Conservation (phyloP, 2,888 invertebrate species). For the Agrilus mali region DNA sequence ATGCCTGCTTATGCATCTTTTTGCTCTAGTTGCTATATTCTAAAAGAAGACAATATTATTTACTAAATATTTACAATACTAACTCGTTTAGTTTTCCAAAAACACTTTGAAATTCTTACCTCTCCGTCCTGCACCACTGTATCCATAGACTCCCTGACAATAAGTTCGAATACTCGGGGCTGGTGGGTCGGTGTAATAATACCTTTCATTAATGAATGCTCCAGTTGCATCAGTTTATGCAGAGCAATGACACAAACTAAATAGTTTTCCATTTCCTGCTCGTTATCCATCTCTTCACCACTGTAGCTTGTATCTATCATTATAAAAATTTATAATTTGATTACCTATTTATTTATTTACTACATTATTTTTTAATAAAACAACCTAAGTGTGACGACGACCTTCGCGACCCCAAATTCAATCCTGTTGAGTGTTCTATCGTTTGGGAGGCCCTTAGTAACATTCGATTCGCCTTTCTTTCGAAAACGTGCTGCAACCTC, state of each 20-base stretch:
- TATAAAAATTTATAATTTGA: not conserved
- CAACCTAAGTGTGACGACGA: slow-evolving; percentile 35
- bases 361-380: not conserved
- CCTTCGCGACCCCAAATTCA: slow-evolving; percentile 57
- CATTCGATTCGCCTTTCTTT: slow-evolving; percentile 72
- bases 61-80: no score
- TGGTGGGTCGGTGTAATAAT: slow-evolving; percentile 73
- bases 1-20: slow-evolving; percentile 61
- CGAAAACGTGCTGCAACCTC: slow-evolving; percentile 70
- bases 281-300: slow-evolving; percentile 51
- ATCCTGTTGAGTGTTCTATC: slow-evolving; percentile 66
- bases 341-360: not conserved
- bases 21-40: slow-evolving; percentile 61
- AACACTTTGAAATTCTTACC: slow-evolving; percentile 29
- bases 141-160: slow-evolving; percentile 75
- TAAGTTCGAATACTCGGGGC: slow-evolving; percentile 69
- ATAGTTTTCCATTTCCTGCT: slow-evolving; percentile 75
- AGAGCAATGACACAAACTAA: slow-evolving; percentile 70
- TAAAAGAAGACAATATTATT: slow-evolving; percentile 33
- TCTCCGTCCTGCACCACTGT: slow-evolving; percentile 79
- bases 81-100: not conserved
- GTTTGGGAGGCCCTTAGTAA: slow-evolving; percentile 74
- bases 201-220: slow-evolving; percentile 69
- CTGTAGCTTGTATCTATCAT: slow-evolving; percentile 25
- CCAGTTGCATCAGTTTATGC: slow-evolving; percentile 76